These are phyloP conservation scores for Electrophaes corylata DNA, from an alignment of 2,888 invertebrate genomes.

Conservation along the genomic window DNA sequence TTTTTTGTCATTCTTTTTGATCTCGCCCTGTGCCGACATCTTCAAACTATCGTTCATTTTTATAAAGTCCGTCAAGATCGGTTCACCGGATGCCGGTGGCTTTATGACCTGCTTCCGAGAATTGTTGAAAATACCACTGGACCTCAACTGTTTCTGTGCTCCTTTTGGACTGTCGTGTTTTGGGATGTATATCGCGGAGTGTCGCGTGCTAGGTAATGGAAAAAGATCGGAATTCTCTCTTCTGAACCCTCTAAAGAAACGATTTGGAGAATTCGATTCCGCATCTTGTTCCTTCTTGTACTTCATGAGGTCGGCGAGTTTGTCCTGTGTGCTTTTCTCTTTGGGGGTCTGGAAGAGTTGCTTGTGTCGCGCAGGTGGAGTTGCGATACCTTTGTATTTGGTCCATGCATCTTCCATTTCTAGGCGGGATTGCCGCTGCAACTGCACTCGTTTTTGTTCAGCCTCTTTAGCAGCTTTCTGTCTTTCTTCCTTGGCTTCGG, in stretches of 20 bases:
- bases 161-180: constrained; percentile 79
- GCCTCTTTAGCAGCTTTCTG: constrained; percentile 69
- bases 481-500: constrained; percentile 64
- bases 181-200: constrained; percentile 88
- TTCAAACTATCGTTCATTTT: constrained; percentile 82
- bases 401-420: constrained; percentile 79
- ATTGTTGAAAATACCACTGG: constrained; percentile 89
- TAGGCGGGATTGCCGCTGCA: constrained; percentile 75
- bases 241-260: constrained; percentile 91
- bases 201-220: constrained; percentile 88
- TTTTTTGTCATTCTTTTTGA: constrained; percentile 65
- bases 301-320: constrained; percentile 77
- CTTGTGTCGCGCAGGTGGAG: constrained; percentile 73
- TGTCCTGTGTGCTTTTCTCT: constrained; percentile 74
- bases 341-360: constrained; percentile 65
- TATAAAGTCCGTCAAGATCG: constrained; percentile 88
- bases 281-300: constrained; percentile 89
- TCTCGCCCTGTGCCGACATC: constrained; percentile 72
- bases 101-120: constrained; percentile 85
- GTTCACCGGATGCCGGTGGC: constrained; percentile 84
- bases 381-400: constrained; percentile 73
- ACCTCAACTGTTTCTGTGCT: constrained; percentile 81
- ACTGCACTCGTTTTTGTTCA: constrained; percentile 67
- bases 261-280: constrained; percentile 87
- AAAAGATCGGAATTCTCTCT: constrained; percentile 94